These are phyloP conservation scores for Apodemus speciosus DNA, from an alignment of 2,113 vertebrate species.

Conservation along the genomic window DNA sequence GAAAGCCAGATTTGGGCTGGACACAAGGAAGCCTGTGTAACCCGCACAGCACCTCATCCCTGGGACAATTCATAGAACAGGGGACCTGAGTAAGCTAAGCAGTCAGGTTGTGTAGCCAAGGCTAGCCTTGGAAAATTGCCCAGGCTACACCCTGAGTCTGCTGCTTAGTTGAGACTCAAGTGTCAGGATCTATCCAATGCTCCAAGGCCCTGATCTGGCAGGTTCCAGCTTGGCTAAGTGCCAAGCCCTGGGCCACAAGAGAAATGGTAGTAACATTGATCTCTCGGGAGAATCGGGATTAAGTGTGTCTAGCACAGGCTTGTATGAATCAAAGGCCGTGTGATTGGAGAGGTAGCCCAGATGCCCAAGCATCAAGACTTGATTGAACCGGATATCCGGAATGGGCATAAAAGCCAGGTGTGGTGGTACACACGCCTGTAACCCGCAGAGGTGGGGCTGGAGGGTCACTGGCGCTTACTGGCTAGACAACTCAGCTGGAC, in stretches of 20 bases:
- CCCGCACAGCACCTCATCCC: neutral
- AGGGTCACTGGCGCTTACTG: neutral
- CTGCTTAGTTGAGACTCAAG: neutral
- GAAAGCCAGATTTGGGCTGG: conserved; percentile 20
- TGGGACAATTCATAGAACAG: neutral
- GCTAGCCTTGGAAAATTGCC: neutral
- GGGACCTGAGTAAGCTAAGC: too few relatives aligned
- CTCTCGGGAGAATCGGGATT: neutral
- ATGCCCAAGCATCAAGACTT: neutral
- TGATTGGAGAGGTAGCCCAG: neutral
- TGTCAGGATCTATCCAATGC: neutral
- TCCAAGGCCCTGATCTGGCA: neutral
- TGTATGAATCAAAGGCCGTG: neutral
- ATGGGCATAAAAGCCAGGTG: neutral
- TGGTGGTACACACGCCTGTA: neutral
- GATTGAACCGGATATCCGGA: neutral
- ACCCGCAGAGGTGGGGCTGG: neutral
- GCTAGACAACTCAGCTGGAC: neutral
- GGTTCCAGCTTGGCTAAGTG: neutral
- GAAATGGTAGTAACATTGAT: neutral
- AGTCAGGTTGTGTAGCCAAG: neutral
- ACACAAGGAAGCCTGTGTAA: neutral
- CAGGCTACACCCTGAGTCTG: neutral
- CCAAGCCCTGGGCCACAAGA: neutral
- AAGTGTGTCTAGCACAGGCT: neutral